A percentile compares a stretch with the other conserved stretches of the same genome.
Evolutionary conservation across 2,797 vertebrate genomes (phyloP).

Genomic region (Yasuhikotakia modesta): DNA sequence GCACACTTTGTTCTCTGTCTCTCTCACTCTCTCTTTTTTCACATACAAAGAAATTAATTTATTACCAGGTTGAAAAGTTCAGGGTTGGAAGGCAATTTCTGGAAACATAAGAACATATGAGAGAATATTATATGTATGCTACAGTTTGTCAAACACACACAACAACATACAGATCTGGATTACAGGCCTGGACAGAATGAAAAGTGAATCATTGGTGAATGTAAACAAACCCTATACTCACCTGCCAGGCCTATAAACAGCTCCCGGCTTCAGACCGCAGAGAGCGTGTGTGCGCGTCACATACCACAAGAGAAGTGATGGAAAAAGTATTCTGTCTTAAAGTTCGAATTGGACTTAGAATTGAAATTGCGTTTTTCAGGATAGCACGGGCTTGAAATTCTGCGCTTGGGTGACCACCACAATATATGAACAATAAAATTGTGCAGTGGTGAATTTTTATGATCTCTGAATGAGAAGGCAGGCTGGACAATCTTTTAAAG

Average conservation of each 20-base stretch:
- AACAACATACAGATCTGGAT: constrained; percentile 46
- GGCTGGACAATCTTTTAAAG: constrained; percentile 63
- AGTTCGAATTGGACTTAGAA: constrained; percentile 64
- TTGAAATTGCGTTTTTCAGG: constrained; percentile 74
- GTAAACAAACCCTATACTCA: constrained; percentile 35
- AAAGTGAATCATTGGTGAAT: constrained; percentile 46
- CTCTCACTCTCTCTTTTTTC: no score
- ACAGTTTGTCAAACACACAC: constrained; percentile 28
- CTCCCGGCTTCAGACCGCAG: constrained; percentile 24
- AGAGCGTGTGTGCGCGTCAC: constrained; percentile 62
- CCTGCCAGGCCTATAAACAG: constrained; percentile 15
- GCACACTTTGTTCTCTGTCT: no score
- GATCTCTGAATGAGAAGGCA: constrained; percentile 56
- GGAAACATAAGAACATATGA: constrained; percentile 18
- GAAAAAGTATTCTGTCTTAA: constrained; percentile 64
- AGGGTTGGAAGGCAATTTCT: constrained; percentile 11
- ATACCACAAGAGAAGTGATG: constrained; percentile 60
- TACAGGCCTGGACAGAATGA: constrained; percentile 47
- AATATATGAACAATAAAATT: constrained; percentile 55
- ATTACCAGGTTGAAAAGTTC: neutral
- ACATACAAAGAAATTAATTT: no score
- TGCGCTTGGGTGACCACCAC: constrained; percentile 60
- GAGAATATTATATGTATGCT: neutral
- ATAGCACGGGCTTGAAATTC: constrained; percentile 52
- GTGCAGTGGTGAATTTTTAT: constrained; percentile 53